A percentile compares a stretch with the other conserved stretches of the same genome.
These are phyloP conservation scores for Columba janthina DNA, from an alignment of 2,113 vertebrate species.

Conservation along the genomic window DNA sequence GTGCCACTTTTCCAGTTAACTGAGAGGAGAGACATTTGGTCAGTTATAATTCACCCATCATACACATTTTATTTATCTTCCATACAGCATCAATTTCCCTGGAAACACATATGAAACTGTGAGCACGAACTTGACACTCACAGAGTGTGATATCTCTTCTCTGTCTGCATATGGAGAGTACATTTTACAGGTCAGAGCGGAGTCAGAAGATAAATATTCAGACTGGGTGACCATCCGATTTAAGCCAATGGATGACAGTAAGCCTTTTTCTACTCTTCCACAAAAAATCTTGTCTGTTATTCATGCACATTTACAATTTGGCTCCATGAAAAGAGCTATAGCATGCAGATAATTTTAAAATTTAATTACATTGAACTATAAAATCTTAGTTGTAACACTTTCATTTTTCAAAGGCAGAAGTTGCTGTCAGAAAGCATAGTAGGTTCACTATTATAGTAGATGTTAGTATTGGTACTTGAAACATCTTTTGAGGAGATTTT, in stretches of 20 bases:
- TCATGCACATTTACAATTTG: background rate
- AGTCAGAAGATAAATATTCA: conserved; percentile 4
- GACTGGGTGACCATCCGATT: conserved; percentile 65
- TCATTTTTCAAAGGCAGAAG: background rate
- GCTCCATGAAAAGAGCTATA: background rate
- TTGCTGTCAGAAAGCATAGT: background rate
- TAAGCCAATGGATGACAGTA: conserved; percentile 74
- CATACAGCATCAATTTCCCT: background rate
- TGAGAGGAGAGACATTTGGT: background rate
- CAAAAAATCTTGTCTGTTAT: background rate
- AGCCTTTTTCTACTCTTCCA: background rate
- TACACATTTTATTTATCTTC: background rate
- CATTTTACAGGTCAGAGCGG: conserved; percentile 54
- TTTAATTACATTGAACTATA: background rate
- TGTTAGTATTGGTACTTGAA: background rate
- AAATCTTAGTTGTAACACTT: background rate
- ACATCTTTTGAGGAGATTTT: background rate
- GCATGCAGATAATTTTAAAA: rapidly evolving
- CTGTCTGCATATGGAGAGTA: conserved; percentile 50
- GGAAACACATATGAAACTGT: background rate
- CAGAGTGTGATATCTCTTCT: conserved; percentile 58
- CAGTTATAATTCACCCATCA: background rate
- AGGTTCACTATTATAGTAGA: background rate
- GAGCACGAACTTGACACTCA: background rate
- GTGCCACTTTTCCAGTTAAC: background rate